Conservation (phyloP, 2,797 vertebrate species). For the Danio jaintianensis region DNA sequence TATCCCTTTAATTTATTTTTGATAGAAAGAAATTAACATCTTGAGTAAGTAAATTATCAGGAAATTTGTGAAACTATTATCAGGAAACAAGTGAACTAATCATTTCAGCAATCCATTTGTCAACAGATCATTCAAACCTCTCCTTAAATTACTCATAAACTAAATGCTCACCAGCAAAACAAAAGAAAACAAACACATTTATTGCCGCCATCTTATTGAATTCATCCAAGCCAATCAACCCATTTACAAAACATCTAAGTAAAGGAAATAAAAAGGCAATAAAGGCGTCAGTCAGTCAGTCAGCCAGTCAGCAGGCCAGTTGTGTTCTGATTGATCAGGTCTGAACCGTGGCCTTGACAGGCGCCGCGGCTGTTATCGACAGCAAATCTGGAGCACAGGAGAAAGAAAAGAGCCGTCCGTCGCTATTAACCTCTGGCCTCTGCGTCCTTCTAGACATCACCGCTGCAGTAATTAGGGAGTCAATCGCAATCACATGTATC, state of each 20-base stretch:
- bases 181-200: constrained; percentile 12
- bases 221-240: constrained; percentile 21
- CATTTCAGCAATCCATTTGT: neutral
- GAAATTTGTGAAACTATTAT: no score
- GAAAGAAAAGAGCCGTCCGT: constrained; percentile 65
- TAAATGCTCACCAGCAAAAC: constrained; percentile 20
- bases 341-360: constrained; percentile 82
- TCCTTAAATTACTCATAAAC: constrained; percentile 1
- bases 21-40: no score
- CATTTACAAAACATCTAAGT: constrained; percentile 10
- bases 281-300: constrained; percentile 29
- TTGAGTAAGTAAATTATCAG: no score
- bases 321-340: constrained; percentile 80
- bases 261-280: constrained; percentile 43
- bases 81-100: neutral
- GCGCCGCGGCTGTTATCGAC: constrained; percentile 51
- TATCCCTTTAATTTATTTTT: no score
- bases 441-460: constrained; percentile 89
- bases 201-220: constrained; percentile 8
- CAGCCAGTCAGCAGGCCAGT: constrained; percentile 53
- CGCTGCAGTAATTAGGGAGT: constrained; percentile 97
- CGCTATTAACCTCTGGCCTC: constrained; percentile 94
- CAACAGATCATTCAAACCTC: constrained; percentile 2
- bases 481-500: constrained; percentile 91
- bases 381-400: constrained; percentile 1